Base-by-base conservation (phyloP, 2,888 invertebrate genomes). In the Rhagophthalmus giganteus region DNA sequence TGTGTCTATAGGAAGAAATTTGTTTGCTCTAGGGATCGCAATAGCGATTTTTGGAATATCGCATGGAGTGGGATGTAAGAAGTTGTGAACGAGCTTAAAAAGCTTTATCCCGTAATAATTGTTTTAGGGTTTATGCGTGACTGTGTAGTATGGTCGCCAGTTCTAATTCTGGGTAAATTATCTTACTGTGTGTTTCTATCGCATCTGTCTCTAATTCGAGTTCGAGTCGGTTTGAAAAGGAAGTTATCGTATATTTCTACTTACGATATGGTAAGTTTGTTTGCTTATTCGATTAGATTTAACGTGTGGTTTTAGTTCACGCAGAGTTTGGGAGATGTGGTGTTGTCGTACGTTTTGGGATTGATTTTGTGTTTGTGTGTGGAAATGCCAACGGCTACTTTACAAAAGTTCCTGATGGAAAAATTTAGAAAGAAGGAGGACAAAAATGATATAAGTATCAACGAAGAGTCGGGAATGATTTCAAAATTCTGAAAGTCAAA, bases 1-100 rank as follows among this genome's bases (percentile, higher is more conserved):
- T 10, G 14, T 12, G 12, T 32, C 14, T 3, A 35, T 49, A 13
- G 44, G 53, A 25, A 50, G 51, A 24, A 40, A 31, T 5, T 38
- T 56, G 7, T 60, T 57, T 46, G 52, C 56, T 20, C 25, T 55
- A 7, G 59, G 62, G 7, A 37, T 62, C 6, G 54, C 39, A 7
- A 15, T 60, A 8, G 47, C 27, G 10, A 30, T 55, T 15, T 25
- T 48, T 8, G 55, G 55, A 12, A 24, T 48, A 14, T 25, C 52
- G 2, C 40, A 52, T 16, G 39, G 44, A 14, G 30, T 39, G 14
- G 55, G 52, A 9, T 31, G 55, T 53, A 40, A 48, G 35, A 24
- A n/a, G n/a, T n/a, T n/a, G n/a, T n/a, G n/a, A n/a, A n/a, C n/a
- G n/a, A n/a, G n/a, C n/a, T n/a, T n/a, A n/a, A n/a, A n/a, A n/a